phyloP scores from a whole-genome alignment of 2,797 vertebrate genomes.

The Schizothorax lantsangensis region DNA sequence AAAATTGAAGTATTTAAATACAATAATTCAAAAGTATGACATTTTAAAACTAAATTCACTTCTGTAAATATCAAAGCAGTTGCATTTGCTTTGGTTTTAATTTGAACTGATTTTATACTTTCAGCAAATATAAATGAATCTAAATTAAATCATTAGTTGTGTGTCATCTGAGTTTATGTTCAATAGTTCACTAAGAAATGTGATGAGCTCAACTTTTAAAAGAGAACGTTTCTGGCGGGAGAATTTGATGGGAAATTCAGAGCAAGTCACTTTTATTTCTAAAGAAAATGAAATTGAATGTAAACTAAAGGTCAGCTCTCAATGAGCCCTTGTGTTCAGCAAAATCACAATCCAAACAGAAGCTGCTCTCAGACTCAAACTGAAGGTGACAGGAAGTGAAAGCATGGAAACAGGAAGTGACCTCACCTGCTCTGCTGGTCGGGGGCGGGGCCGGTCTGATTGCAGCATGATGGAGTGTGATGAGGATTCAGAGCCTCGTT shows the following conservation, averaged over 20 bases:
- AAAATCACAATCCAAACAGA: not conserved
- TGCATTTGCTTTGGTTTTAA: too few relatives aligned
- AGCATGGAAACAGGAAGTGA: not conserved
- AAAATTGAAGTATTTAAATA: too few relatives aligned
- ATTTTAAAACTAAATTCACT: too few relatives aligned
- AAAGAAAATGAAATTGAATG: not conserved
- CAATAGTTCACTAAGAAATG: not conserved
- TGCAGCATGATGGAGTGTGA: not conserved
- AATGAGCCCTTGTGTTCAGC: not conserved
- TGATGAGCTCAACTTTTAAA: not conserved
- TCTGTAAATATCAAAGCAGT: too few relatives aligned
- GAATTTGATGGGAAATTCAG: not conserved
- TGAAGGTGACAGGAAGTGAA: conserved; percentile 4
- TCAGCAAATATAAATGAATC: too few relatives aligned
- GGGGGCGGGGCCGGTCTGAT: not conserved
- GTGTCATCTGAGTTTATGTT: too few relatives aligned
- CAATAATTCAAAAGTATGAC: too few relatives aligned
- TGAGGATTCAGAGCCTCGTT: not conserved
- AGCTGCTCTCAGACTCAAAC: not conserved
- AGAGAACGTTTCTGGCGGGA: not conserved
- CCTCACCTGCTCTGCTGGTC: conserved; percentile 46
- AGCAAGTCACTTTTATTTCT: not conserved
- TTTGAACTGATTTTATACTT: too few relatives aligned
- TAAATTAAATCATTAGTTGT: too few relatives aligned
- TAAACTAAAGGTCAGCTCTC: not conserved